Evolutionary conservation across 2,113 vertebrate genomes (phyloP).

Genomic region (Manacus vitellinus): DNA sequence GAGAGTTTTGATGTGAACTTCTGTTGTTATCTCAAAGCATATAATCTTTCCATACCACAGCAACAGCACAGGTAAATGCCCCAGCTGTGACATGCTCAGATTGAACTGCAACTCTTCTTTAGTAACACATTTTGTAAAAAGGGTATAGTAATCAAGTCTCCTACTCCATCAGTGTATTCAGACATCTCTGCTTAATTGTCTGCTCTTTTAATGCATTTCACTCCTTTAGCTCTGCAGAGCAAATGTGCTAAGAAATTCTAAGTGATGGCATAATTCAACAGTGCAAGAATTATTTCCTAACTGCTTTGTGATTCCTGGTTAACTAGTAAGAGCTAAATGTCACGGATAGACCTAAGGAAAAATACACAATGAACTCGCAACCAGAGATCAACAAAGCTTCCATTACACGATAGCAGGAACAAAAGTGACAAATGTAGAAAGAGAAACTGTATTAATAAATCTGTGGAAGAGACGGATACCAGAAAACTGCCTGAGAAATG

Average conservation of each 20-base stretch:
- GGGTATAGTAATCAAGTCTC: neutral
- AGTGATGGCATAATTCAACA: neutral
- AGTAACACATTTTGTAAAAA: neutral
- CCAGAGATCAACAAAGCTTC: neutral
- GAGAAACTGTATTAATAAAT: neutral
- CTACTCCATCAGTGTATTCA: neutral
- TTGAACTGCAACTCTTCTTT: neutral
- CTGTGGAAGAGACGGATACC: neutral
- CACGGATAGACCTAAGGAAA: neutral
- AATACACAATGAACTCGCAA: neutral
- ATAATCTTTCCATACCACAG: neutral
- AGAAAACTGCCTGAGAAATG: neutral
- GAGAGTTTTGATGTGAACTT: neutral
- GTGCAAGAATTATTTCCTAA: neutral
- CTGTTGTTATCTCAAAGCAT: neutral
- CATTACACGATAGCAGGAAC: neutral
- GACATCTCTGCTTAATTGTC: neutral
- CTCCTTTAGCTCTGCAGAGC: neutral
- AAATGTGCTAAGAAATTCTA: neutral
- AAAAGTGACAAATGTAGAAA: neutral
- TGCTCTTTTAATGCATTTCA: neutral
- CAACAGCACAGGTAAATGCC: neutral
- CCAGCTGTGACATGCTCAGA: neutral
- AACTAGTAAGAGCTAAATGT: neutral
- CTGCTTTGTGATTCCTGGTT: neutral